These are phyloP conservation scores for Drosophila tsacasi DNA, from an alignment of 1,140 invertebrate genomes.

Conservation along the genomic window DNA sequence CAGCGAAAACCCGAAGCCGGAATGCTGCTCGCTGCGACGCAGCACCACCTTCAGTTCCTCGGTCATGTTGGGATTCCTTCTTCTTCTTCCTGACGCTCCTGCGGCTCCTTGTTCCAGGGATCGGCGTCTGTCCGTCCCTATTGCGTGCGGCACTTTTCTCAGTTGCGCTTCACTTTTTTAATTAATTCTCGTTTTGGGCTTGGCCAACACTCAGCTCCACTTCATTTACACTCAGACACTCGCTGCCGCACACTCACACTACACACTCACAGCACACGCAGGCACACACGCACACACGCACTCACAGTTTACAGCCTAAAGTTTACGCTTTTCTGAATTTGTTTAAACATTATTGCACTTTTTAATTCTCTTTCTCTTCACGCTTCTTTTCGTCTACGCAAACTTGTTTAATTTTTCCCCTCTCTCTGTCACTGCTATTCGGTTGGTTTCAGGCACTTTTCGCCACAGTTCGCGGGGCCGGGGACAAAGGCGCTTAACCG, in stretches of 20 bases:
- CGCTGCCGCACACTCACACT: conserved; percentile 40
- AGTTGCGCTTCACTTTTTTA: conserved; percentile 32
- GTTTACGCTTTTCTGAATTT: conserved; percentile 51
- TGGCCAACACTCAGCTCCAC: conserved; percentile 38
- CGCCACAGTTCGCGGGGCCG: conserved; percentile 27
- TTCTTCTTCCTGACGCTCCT: conserved; percentile 19
- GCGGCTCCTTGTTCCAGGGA: conserved; percentile 23
- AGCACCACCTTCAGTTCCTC: conserved; percentile 94
- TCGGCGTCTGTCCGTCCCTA: conserved; percentile 44
- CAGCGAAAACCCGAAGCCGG: conserved; percentile 95
- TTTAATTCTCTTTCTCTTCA: conserved; percentile 48
- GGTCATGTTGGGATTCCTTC: conserved; percentile 87
- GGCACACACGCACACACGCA: conserved; percentile 33
- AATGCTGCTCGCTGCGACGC: conserved; percentile 89
- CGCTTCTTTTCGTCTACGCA: conserved; percentile 55
- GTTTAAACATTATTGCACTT: conserved; percentile 51
- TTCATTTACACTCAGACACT: conserved; percentile 59
- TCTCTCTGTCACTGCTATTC: conserved; percentile 30
- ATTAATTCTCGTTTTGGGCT: conserved; percentile 71
- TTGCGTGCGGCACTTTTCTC: conserved; percentile 35
- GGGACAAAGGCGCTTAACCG: conserved; percentile 9
- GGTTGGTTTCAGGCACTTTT: conserved; percentile 59
- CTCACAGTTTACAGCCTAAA: conserved; percentile 46
- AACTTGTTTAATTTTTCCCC: conserved; percentile 69
- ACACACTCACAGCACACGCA: conserved; percentile 37